Evolutionary conservation across 2,888 invertebrate species (phyloP).

Genomic region (Drosophila mercatorum): DNA sequence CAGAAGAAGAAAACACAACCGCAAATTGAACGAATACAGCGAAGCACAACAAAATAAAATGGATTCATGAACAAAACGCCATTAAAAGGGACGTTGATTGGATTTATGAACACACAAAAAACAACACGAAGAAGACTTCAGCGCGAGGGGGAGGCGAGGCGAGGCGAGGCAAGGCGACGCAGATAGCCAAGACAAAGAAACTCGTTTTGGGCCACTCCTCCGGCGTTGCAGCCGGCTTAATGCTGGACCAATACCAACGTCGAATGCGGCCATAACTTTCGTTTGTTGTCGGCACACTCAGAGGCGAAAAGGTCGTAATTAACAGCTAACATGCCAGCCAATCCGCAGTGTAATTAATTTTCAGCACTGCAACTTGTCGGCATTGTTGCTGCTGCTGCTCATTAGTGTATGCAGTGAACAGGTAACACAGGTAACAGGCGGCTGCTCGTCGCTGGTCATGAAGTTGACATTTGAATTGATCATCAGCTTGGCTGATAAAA

Average conservation of each 20-base stretch:
- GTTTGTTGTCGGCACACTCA: conserved; percentile 53
- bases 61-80: conserved; percentile 62
- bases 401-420: conserved; percentile 59
- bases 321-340: conserved; percentile 65
- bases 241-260: conserved; percentile 49
- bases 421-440: conserved; percentile 51
- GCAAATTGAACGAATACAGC: conserved; percentile 35
- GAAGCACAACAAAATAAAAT: conserved; percentile 33
- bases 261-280: conserved; percentile 51
- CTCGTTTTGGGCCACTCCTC: conserved; percentile 58
- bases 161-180: conserved; percentile 12
- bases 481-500: conserved; percentile 1
- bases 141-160: conserved; percentile 23
- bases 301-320: conserved; percentile 63
- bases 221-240: conserved; percentile 21
- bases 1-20: conserved; percentile 22
- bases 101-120: conserved; percentile 58
- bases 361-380: conserved; percentile 64
- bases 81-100: conserved; percentile 72
- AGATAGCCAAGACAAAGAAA: conserved; percentile 42
- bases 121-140: conserved; percentile 18
- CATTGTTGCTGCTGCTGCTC: conserved; percentile 43
- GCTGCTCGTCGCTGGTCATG: conserved; percentile 13
- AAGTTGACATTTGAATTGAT: conserved; percentile 48
- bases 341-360: conserved; percentile 68